Evolutionary conservation across 1,140 invertebrate species (phyloP).

Genomic region (Camponotus vicinus): DNA sequence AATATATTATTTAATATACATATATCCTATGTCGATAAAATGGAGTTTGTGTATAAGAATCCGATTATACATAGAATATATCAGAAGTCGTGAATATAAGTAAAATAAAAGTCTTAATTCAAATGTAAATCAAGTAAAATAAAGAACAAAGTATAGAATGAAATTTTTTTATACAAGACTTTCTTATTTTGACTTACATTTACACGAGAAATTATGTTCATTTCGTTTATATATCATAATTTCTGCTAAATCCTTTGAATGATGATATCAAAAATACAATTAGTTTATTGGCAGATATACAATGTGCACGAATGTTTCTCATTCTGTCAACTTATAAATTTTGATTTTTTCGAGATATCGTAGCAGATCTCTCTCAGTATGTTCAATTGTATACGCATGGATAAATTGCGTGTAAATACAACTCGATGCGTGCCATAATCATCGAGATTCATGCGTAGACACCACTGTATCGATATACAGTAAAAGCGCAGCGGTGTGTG

Average conservation of each 20-base stretch:
- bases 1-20: not conserved
- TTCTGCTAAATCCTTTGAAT: too few species aligned
- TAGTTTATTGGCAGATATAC: not conserved
- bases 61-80: not conserved
- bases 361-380: not conserved
- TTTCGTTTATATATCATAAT: too few species aligned
- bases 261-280: not conserved
- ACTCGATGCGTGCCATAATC: slow-evolving; percentile 46
- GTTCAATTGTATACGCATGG: not conserved
- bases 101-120: too few species aligned
- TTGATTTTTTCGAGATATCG: not conserved
- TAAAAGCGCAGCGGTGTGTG: slow-evolving; percentile 58
- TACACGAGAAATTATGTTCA: too few species aligned
- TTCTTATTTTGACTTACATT: too few species aligned
- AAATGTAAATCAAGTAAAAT: too few species aligned
- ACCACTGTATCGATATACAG: slow-evolving; percentile 31
- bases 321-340: not conserved
- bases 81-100: too few species aligned
- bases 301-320: not conserved
- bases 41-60: not conserved
- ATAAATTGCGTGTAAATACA: not conserved
- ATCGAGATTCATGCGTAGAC: slow-evolving; percentile 59
- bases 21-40: not conserved
- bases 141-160: too few species aligned
- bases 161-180: too few species aligned